Percentiles rank a stretch among this genome's conserved stretches.
These are phyloP conservation scores for Lithophane socia DNA, from an alignment of 2,888 invertebrate species.

Conservation along the genomic window DNA sequence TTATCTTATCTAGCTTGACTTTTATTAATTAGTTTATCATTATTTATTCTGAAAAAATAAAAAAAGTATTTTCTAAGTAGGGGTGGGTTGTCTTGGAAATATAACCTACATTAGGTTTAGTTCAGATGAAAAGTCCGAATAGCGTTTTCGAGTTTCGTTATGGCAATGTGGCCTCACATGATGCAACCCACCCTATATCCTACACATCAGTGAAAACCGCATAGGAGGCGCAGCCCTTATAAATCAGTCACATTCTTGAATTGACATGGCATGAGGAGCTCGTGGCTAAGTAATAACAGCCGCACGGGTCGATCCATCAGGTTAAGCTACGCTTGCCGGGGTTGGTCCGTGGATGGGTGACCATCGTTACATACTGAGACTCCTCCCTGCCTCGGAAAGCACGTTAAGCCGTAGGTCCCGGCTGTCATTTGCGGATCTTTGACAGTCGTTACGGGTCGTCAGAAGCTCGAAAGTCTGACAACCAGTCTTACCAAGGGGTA, in stretches of 20 bases:
- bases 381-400: no score
- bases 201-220: conserved; percentile 59
- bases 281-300: not conserved
- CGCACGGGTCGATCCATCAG: no score
- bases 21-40: not conserved
- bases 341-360: no score
- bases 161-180: not conserved
- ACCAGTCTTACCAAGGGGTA: no score
- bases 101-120: no score
- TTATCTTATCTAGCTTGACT: not conserved
- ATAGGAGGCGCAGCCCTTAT: conserved; percentile 1
- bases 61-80: not conserved
- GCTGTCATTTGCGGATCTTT: no score
- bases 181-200: not conserved
- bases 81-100: not conserved
- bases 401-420: no score
- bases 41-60: not conserved
- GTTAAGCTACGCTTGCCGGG: no score
- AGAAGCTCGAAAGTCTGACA: no score
- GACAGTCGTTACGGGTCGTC: no score
- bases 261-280: no score
- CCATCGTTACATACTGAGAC: no score
- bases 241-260: conserved; percentile 6
- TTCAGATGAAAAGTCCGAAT: not conserved
- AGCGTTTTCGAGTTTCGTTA: not conserved